These are phyloP conservation scores for Brachyptera risi DNA, from an alignment of 2,888 invertebrate species.

Conservation along the genomic window DNA sequence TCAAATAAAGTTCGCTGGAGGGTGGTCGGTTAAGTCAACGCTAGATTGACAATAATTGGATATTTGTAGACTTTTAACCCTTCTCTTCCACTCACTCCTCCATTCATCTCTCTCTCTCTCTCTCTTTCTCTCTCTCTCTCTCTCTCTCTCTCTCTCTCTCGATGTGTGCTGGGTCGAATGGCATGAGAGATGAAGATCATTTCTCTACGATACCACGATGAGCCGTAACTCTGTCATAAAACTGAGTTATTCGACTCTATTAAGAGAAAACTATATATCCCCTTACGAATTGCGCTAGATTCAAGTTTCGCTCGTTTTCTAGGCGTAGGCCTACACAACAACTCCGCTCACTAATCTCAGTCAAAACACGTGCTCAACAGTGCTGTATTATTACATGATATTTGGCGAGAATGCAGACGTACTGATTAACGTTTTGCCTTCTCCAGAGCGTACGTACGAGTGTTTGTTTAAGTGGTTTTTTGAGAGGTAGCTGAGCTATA, in stretches of 20 bases:
- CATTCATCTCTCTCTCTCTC: background rate
- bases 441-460: background rate
- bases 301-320: background rate
- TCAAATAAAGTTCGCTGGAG: background rate
- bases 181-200: background rate
- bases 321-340: background rate
- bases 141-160: background rate
- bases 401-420: background rate
- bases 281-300: too few relatives aligned
- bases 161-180: background rate
- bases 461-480: background rate
- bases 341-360: background rate
- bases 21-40: background rate
- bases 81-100: background rate
- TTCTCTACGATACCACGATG: constrained; percentile 2
- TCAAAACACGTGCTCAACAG: background rate
- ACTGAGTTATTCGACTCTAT: background rate
- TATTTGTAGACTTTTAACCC: background rate
- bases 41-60: constrained; percentile 5
- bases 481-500: background rate
- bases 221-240: background rate
- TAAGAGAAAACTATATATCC: background rate
- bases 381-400: background rate
- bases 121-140: background rate
- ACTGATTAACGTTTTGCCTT: background rate